Evolutionary conservation across 2,888 invertebrate genomes (phyloP).

Genomic region (Rotaria magnacalcarata): DNA sequence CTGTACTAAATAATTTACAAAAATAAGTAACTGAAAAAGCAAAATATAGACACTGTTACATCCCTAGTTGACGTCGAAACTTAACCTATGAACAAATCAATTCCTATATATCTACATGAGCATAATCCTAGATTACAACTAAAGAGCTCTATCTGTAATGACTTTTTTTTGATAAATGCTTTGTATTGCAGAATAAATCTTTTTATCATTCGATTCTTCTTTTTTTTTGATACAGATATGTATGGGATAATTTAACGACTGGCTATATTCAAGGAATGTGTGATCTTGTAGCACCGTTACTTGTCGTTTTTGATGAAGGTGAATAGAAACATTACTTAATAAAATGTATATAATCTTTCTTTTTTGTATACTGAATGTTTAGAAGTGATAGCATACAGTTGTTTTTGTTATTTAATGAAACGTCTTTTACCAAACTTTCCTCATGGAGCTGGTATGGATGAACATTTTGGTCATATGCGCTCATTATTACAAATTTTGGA

Average conservation of each 20-base stretch:
- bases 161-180: no score
- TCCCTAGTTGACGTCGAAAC: no score
- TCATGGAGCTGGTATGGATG: slow-evolving; percentile 85
- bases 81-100: no score
- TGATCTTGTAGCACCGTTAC: slow-evolving; percentile 82
- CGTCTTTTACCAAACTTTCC: slow-evolving; percentile 81
- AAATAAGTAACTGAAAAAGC: no score
- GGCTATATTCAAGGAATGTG: slow-evolving; percentile 98
- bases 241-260: slow-evolving; percentile 86
- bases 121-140: no score
- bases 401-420: slow-evolving; percentile 83
- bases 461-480: slow-evolving; percentile 89
- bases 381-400: slow-evolving; percentile 82
- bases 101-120: no score
- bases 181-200: no score
- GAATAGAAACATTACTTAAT: background rate
- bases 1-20: no score
- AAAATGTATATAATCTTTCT: background rate
- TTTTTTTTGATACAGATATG: slow-evolving; percentile 65
- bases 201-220: no score
- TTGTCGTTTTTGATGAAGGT: slow-evolving; percentile 82
- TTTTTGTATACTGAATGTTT: slow-evolving; percentile 48
- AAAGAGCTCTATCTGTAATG: no score
- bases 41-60: no score
- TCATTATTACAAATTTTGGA: slow-evolving; percentile 66